Conservation (phyloP, 2,797 vertebrate genomes). For the Glossophaga mutica region DNA sequence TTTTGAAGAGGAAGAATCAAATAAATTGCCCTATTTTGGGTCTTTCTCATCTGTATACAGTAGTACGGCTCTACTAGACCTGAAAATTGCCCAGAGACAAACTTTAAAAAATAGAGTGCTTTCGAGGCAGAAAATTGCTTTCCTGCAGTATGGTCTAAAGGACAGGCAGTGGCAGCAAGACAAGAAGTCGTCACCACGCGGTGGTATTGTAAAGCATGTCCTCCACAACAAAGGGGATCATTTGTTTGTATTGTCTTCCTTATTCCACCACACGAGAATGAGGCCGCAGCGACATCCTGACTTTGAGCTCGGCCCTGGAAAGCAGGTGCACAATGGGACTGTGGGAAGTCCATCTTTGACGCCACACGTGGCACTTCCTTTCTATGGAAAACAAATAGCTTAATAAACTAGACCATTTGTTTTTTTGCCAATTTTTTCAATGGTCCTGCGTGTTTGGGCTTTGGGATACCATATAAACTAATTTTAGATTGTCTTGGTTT, state of each 20-base stretch:
- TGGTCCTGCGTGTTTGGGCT: constrained; percentile 38
- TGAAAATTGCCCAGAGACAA: constrained; percentile 87
- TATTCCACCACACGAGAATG: constrained; percentile 68
- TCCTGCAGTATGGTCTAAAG: constrained; percentile 82
- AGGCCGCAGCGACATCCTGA: background rate
- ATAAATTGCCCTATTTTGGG: constrained; percentile 85
- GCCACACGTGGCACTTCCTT: background rate
- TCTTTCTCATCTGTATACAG: constrained; percentile 86
- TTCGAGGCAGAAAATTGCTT: constrained; percentile 89
- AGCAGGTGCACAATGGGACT: constrained; percentile 46
- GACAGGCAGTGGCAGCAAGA: constrained; percentile 83
- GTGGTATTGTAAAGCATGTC: constrained; percentile 77
- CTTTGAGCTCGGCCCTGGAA: constrained; percentile 45
- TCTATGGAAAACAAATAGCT: background rate
- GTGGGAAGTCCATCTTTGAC: constrained; percentile 50
- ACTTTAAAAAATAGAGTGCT: constrained; percentile 85
- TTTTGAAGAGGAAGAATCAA: constrained; percentile 85
- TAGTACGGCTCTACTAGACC: constrained; percentile 85
- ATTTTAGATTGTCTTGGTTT: constrained; percentile 51
- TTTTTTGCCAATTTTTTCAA: constrained; percentile 37
- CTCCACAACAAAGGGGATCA: constrained; percentile 77
- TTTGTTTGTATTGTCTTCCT: constrained; percentile 74
- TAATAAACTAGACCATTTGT: constrained; percentile 14
- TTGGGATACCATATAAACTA: background rate
- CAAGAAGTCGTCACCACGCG: constrained; percentile 81